Conservation (phyloP, 2,797 vertebrate species). For the Kryptolebias ocellatus region DNA sequence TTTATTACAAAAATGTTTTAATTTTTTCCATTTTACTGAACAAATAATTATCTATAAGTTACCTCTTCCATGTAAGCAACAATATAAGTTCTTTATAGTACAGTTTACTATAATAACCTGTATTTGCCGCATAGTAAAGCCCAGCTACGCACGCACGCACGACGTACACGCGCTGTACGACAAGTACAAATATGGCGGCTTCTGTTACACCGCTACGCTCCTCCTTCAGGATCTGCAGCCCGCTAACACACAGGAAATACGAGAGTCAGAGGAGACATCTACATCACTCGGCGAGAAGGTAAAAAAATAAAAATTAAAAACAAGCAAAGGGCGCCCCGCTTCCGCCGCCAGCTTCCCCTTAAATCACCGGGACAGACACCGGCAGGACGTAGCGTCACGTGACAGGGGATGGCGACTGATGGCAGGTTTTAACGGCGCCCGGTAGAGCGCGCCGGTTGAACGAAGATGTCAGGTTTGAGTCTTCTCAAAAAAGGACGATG, state of each 20-base stretch:
- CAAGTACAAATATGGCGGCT: conserved; percentile 76
- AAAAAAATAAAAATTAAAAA: conserved; percentile 14
- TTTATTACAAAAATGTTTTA: too few relatives aligned
- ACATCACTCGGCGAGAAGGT: conserved; percentile 70
- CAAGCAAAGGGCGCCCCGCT: neutral
- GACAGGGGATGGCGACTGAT: conserved; percentile 57
- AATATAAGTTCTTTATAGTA: too few relatives aligned
- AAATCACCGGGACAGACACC: conserved; percentile 20
- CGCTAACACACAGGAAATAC: conserved; percentile 69
- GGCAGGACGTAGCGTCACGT: conserved; percentile 62
- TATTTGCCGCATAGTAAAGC: neutral
- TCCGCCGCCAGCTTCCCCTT: neutral
- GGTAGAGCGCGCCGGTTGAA: conserved; percentile 21
- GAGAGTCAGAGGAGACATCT: conserved; percentile 71
- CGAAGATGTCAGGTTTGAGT: neutral
- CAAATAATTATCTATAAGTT: too few relatives aligned
- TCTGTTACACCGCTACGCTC: conserved; percentile 77
- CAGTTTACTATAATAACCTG: neutral
- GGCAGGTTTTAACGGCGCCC: conserved; percentile 34
- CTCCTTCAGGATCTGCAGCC: conserved; percentile 77
- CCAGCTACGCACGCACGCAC: conserved; percentile 24
- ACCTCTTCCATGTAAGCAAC: too few relatives aligned
- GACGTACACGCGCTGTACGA: conserved; percentile 25
- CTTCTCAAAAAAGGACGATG: neutral
- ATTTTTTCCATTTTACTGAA: too few relatives aligned